Evolutionary conservation across 2,888 invertebrate species (phyloP), one percentile per base, ranked within the genome.

Genomic region (Amphiduros pacificus): DNA sequence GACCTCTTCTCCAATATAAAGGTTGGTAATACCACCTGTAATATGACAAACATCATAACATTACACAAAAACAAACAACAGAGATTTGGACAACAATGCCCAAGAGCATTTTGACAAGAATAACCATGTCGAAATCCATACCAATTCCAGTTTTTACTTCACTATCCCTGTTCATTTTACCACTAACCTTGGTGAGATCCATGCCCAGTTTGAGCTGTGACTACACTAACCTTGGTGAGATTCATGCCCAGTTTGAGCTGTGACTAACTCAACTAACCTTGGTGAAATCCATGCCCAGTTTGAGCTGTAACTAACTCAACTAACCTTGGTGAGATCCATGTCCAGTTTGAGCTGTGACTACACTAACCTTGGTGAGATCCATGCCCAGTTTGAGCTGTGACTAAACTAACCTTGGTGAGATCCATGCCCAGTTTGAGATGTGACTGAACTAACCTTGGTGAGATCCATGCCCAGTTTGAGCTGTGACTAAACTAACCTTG

Each of bases 1-100:
- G 85, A 85, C 6, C 84, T 73, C 56, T 78, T 76, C 69, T 85
- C 85, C 59, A 85, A 70, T 53, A 85, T 83, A 70, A 85, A 85
- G 20, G 84, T 84, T 36, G 85, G 85, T 53, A 85, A 72, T 32
- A 81, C 80, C 24, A 82, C 82, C 81, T 82, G 70, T 2, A 65
- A 5, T n/a, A 48, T 26, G 20, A 41, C 2, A 14, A n/a, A 49
- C 49, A 9, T 22, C 22, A 20, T 49, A 20, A n/a, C 22, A n/a
- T 14, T 22, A 49, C 9, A 9, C 11, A 9, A 36, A 36, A 14
- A 17, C 36, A 36, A 36, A 36, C 11, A 36, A 36, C 9, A 36
- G 36, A 17, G 9, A 9, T 36, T 14, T 36, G 9, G 17, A 17
- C 36, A 36, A 36, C 36, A 36, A 36, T 36, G 9, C 17, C 9